Evolutionary conservation across 1,140 invertebrate genomes (phyloP).

Genomic region (Rhopalosiphum maidis): DNA sequence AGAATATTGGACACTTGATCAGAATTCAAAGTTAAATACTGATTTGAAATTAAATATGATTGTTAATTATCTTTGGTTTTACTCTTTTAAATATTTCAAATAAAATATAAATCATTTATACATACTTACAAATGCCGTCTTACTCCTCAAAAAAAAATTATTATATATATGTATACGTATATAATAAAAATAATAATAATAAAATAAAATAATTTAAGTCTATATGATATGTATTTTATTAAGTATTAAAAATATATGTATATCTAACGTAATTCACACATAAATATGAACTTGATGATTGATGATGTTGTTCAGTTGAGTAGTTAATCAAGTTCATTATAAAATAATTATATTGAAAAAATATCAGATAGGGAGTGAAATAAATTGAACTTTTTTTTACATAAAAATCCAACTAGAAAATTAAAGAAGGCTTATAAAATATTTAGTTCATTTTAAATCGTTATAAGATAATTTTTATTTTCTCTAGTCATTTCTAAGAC

Average conservation of each 20-base stretch:
- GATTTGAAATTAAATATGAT: neutral
- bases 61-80: neutral
- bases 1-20: too few relatives aligned
- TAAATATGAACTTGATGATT: neutral
- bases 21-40: too few relatives aligned
- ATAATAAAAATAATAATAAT: too few relatives aligned
- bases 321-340: conserved; percentile 13
- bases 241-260: neutral
- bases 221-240: neutral
- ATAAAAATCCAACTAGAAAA: neutral
- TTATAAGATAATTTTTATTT: neutral
- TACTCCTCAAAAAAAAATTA: neutral
- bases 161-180: too few relatives aligned
- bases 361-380: neutral
- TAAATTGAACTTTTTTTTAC: neutral
- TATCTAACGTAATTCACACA: neutral
- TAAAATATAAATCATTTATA: neutral
- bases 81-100: neutral
- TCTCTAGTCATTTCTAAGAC: neutral
- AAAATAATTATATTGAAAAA: neutral
- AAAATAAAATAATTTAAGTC: too few relatives aligned
- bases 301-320: neutral
- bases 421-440: neutral
- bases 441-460: neutral
- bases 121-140: neutral